These are phyloP conservation scores for Lota lota DNA, from an alignment of 2,113 vertebrate genomes.

Conservation along the genomic window DNA sequence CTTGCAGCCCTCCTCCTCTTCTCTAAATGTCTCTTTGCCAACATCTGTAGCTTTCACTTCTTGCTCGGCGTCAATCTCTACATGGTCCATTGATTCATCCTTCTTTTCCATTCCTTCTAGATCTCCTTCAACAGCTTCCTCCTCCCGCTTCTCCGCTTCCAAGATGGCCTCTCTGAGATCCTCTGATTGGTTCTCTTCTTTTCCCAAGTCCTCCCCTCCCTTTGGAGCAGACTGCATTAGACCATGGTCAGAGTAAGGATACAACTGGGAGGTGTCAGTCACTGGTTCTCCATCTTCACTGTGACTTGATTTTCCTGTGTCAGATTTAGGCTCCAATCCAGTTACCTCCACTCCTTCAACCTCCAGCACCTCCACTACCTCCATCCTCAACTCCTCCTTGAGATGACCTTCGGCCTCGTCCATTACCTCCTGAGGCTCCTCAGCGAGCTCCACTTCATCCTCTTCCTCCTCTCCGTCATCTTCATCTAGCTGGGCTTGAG, in stretches of 20 bases:
- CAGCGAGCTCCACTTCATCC: slow-evolving; percentile 54
- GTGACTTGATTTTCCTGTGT: slow-evolving; percentile 49
- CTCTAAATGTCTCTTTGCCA: neutral
- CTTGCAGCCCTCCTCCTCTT: neutral
- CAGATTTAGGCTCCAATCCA: slow-evolving; percentile 41
- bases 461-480: slow-evolving; percentile 49
- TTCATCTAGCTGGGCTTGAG: slow-evolving; percentile 61
- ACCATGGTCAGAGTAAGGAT: slow-evolving; percentile 44
- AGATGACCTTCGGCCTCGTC: slow-evolving; percentile 30
- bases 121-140: neutral
- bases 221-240: slow-evolving; percentile 18
- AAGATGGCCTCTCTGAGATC: neutral
- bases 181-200: slow-evolving; percentile 11
- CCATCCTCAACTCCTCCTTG: slow-evolving; percentile 2
- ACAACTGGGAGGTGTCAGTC: slow-evolving; percentile 45
- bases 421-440: slow-evolving; percentile 60
- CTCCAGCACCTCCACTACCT: slow-evolving; percentile 26
- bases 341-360: slow-evolving; percentile 23
- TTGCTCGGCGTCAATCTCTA: neutral
- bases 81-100: neutral
- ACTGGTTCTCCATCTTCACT: slow-evolving; percentile 39
- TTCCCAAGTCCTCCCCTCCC: slow-evolving; percentile 1
- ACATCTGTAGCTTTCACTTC: neutral
- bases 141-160: neutral
- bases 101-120: neutral